These are phyloP conservation scores for Trematomus loennbergii DNA, from an alignment of 2,113 vertebrate genomes.

Conservation along the genomic window DNA sequence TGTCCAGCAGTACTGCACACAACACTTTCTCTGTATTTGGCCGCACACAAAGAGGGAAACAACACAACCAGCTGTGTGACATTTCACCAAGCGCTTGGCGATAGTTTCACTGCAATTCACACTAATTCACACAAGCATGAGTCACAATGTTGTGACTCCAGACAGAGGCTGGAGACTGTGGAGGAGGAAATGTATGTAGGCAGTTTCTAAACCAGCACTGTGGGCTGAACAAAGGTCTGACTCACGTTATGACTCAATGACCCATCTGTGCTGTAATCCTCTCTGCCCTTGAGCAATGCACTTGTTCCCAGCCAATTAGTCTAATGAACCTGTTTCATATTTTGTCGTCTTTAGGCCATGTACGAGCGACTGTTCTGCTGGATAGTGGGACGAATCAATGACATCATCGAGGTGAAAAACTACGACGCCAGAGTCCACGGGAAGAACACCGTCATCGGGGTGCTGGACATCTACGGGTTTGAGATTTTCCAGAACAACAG, in stretches of 20 bases:
- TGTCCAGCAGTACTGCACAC: neutral
- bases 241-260: constrained; percentile 33
- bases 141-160: constrained; percentile 58
- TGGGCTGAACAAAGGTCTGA: constrained; percentile 36
- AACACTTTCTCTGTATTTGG: neutral
- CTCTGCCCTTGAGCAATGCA: constrained; percentile 17
- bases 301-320: neutral
- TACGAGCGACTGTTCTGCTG: constrained; percentile 98
- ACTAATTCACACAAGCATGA: constrained; percentile 37
- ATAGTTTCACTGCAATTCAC: neutral
- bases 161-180: constrained; percentile 28
- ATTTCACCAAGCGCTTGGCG: neutral
- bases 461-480: constrained; percentile 98
- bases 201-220: constrained; percentile 8
- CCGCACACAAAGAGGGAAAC: neutral
- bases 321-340: neutral
- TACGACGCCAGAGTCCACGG: constrained; percentile 91
- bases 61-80: neutral
- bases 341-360: constrained; percentile 86
- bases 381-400: constrained; percentile 96
- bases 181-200: constrained; percentile 32
- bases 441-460: constrained; percentile 97
- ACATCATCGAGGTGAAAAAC: constrained; percentile 94
- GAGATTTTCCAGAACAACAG: constrained; percentile 99
- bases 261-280: neutral